Conservation (phyloP, 2,888 invertebrate species). For the Notocelia uddmanniana region DNA sequence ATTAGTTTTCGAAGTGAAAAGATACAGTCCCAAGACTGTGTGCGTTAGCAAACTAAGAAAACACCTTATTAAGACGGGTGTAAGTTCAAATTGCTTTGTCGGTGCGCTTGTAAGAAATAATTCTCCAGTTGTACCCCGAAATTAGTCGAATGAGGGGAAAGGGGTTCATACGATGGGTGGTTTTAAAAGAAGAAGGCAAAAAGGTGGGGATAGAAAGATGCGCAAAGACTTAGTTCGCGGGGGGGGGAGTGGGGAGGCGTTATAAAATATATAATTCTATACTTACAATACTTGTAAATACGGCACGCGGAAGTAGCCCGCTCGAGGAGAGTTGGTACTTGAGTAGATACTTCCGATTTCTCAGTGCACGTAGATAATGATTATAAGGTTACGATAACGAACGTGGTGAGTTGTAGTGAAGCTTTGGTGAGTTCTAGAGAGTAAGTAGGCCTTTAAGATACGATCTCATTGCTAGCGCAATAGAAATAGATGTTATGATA, state of each 20-base stretch:
- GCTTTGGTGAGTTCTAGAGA: not conserved
- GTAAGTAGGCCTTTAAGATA: not conserved
- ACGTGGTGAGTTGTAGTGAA: conserved; percentile 1
- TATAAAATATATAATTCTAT: conserved; percentile 87
- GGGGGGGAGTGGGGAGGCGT: conserved; percentile 75
- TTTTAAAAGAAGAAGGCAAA: conserved; percentile 86
- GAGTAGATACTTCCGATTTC: conserved; percentile 23
- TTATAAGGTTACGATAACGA: conserved; percentile 23
- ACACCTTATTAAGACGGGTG: conserved; percentile 57
- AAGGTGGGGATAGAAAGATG: conserved; percentile 86
- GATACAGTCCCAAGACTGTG: conserved; percentile 85
- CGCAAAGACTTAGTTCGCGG: conserved; percentile 86
- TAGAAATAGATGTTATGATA: not conserved
- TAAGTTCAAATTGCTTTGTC: conserved; percentile 64
- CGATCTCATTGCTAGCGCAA: not conserved
- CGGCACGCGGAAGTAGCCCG: conserved; percentile 82
- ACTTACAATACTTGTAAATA: conserved; percentile 87
- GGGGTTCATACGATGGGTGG: conserved; percentile 85
- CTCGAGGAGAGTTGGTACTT: conserved; percentile 64
- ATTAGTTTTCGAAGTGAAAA: conserved; percentile 86
- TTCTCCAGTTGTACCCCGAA: conserved; percentile 86
- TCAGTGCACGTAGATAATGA: conserved; percentile 14
- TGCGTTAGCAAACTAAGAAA: conserved; percentile 56
- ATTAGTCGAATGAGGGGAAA: conserved; percentile 86
- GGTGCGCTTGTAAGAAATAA: conserved; percentile 78